phyloP scores from a whole-genome alignment of 2,797 vertebrate genomes.

The Gadopsis marmoratus region DNA sequence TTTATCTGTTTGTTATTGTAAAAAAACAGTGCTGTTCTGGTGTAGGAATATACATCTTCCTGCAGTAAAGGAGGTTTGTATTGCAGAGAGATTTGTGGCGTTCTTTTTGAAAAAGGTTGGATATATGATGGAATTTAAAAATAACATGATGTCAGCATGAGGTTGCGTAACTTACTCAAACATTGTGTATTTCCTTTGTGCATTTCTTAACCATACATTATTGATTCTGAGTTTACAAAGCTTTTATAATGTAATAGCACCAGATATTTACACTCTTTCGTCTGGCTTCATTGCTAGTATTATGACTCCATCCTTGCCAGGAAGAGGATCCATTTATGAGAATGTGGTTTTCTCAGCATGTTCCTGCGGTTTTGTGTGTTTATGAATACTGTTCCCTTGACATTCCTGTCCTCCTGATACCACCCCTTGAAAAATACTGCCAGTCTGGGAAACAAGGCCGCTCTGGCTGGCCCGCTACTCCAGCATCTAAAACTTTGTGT shows the following conservation, averaged over 20 bases:
- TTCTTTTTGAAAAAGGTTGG: constrained; percentile 23
- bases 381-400: constrained; percentile 75
- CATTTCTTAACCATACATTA: constrained; percentile 4
- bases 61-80: background rate
- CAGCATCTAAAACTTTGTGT: constrained; percentile 53
- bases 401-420: constrained; percentile 71
- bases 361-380: constrained; percentile 73
- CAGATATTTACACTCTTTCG: constrained; percentile 30
- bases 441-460: constrained; percentile 68
- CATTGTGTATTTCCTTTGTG: background rate
- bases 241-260: background rate
- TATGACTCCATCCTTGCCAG: constrained; percentile 42
- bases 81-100: background rate
- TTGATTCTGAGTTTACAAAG: constrained; percentile 5
- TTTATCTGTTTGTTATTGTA: constrained; percentile 23
- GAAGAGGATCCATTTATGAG: constrained; percentile 67
- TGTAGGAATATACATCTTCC: background rate
- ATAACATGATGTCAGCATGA: background rate
- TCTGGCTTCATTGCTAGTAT: constrained; percentile 13
- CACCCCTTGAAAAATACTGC: constrained; percentile 56
- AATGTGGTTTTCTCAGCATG: constrained; percentile 69
- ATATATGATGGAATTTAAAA: constrained; percentile 1
- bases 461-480: constrained; percentile 17
- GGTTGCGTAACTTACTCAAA: constrained; percentile 27
- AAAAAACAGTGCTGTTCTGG: constrained; percentile 6